Evolutionary conservation across 1,140 invertebrate species (phyloP).

Genomic region (Megalonaias nervosa): DNA sequence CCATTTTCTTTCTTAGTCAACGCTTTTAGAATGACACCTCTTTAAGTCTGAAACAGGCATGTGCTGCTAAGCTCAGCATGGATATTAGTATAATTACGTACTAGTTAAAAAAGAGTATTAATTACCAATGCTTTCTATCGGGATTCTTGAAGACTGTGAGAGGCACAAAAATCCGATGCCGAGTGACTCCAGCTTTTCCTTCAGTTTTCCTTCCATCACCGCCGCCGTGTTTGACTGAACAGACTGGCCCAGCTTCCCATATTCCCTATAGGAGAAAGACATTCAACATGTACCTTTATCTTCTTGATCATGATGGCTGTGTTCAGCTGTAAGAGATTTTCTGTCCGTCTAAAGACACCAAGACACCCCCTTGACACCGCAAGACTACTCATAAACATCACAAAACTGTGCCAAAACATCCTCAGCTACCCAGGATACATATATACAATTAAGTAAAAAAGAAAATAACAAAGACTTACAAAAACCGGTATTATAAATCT

Average conservation of each 20-base stretch:
- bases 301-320: too few species aligned
- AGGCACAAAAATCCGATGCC: conserved; percentile 64
- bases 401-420: too few species aligned
- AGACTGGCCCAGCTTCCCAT: conserved; percentile 7
- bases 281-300: too few species aligned
- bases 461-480: too few species aligned
- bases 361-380: too few species aligned
- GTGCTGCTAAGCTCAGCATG: background rate
- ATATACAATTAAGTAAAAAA: too few species aligned
- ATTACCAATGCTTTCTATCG: conserved; percentile 33
- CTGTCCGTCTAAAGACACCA: too few species aligned
- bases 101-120: background rate
- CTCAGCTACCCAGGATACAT: too few species aligned
- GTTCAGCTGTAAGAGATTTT: too few species aligned
- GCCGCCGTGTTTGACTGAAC: conserved; percentile 44
- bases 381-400: too few species aligned
- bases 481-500: too few species aligned
- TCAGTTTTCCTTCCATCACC: conserved; percentile 68
- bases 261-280: background rate
- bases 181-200: conserved; percentile 68
- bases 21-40: background rate
- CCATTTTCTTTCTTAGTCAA: background rate
- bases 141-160: conserved; percentile 39
- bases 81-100: too few species aligned
- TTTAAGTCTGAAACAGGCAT: background rate